Base-by-base conservation (phyloP, 2,113 vertebrate genomes). In the Stigmatopora argus region DNA sequence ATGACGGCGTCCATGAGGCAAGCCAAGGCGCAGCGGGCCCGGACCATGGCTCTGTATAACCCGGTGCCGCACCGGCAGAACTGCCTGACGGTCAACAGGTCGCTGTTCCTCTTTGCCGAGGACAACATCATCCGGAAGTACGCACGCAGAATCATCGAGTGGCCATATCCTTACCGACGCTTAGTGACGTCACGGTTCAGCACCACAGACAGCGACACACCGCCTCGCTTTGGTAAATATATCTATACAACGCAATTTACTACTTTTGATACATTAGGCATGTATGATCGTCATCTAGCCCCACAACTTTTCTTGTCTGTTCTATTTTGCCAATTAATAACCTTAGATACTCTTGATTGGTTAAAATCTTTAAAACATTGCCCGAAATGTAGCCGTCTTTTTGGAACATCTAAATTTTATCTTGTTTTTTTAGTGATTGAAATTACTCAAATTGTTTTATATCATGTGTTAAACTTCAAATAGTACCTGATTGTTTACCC, bases 61-160 rank as follows among this genome's bases (percentile, higher is more conserved):
- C 96, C 95, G 63, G 93, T 94, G 66, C 95, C 97, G 0, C 95
- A 94, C 89, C 92, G 90, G 74, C 94, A 97, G 85, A 98, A 98
- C 93, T 99, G 97, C 89, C 93, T 99, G 91, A 99, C 96, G 44
- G 93, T 97, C 90, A 98, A 99, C 94, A 93, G 96, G 93, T 95
- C 96, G 10, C 92, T 99, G 67, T 99, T 99, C 81, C 93, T 99
- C 84, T 97, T 99, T 73, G 94, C 95, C 67, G 95, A 99, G 90
- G 94, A 97, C 85, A 99, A 99, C 87, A 87, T 96, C 76, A 92
- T 99, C 66, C 92, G 96, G 90, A 98, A 94, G 91, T 96, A 94
- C 0, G 95, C 96, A 51, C 91, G 93, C 88, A 93, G 94, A 87
- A 91, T 99, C 81, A 97, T 96, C 83, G 96, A 99, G 73, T 99